Evolutionary conservation across 2,797 vertebrate genomes (phyloP), one percentile per base, ranked within the genome.

Genomic region (Aulostomus chinensis): DNA sequence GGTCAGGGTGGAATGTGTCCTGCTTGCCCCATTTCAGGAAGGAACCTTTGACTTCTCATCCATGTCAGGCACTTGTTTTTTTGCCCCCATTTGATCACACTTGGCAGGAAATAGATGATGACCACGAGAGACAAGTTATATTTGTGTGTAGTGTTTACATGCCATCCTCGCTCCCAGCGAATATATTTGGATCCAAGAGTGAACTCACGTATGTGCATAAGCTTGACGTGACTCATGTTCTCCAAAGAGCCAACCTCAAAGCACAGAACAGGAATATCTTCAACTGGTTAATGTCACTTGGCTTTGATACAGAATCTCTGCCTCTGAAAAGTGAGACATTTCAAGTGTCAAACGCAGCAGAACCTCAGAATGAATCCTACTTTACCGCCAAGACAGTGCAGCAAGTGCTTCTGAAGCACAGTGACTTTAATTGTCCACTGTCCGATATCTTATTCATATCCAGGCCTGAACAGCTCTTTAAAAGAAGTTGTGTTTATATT

Each of bases 231-330:
- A 28, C 40, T 8, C 62, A 57, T 42, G 53, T 94, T 80, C 91
- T 96, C 26, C 92, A 92, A 66, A 94, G 86, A 78, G 84, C 86
- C 4, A 61, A 69, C 67, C 77, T 96, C 15, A 90, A 84, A 56
- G 61, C 55, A 46, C 32, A 84, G 10, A 89, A 74, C 33, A 76
- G 61, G 40, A 53, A 61, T 2, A 50, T 94, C 36, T 72, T 45
- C 2, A 60, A 60, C 0, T 95, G 94, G 94, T 38, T 95, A 8
- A 59, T 40, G 40, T 88, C 88, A 31, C 68, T 94, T 37, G 58
- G 84, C n/a, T 73, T 81, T 49, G 76, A 84, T 29, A 14, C 16
- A 7, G 21, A 4, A 18, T 87, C 73, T 66, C 67, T 81, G 24
- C 79, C 68, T 53, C 51, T 91, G 42, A 81, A 74, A 58, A 68